These are phyloP conservation scores for Melipona bicolor DNA, from an alignment of 2,888 invertebrate genomes.

Conservation along the genomic window DNA sequence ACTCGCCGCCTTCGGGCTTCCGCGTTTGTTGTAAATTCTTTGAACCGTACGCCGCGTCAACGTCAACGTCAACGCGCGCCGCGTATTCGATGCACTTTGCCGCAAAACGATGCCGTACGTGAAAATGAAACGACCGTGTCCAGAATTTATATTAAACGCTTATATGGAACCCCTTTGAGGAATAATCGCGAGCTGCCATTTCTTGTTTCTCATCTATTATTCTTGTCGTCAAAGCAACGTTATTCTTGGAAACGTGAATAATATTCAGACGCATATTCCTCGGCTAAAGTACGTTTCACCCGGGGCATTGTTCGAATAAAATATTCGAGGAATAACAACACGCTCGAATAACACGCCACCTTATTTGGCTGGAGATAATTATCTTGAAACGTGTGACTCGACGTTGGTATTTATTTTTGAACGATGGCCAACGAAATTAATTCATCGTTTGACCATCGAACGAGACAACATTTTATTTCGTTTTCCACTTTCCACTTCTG, in stretches of 20 bases:
- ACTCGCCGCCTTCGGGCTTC: not conserved
- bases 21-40: not conserved
- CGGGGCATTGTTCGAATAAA: too few relatives aligned
- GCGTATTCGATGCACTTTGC: not conserved
- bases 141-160: constrained; percentile 4
- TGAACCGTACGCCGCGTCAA: not conserved
- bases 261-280: too few relatives aligned
- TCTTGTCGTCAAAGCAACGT: not conserved
- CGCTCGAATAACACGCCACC: too few relatives aligned
- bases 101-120: not conserved
- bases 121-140: not conserved
- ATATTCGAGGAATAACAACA: too few relatives aligned
- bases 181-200: not conserved
- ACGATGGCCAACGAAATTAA: too few relatives aligned
- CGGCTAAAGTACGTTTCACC: too few relatives aligned
- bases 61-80: not conserved
- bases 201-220: not conserved
- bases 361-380: too few relatives aligned
- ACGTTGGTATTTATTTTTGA: too few relatives aligned
- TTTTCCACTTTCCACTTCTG: too few relatives aligned
- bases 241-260: not conserved
- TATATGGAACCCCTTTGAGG: not conserved
- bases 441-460: too few relatives aligned
- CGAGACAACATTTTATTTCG: too few relatives aligned
- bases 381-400: too few relatives aligned